Base-by-base conservation (phyloP, 2,797 vertebrate genomes). In the Spheniscus humboldti region DNA sequence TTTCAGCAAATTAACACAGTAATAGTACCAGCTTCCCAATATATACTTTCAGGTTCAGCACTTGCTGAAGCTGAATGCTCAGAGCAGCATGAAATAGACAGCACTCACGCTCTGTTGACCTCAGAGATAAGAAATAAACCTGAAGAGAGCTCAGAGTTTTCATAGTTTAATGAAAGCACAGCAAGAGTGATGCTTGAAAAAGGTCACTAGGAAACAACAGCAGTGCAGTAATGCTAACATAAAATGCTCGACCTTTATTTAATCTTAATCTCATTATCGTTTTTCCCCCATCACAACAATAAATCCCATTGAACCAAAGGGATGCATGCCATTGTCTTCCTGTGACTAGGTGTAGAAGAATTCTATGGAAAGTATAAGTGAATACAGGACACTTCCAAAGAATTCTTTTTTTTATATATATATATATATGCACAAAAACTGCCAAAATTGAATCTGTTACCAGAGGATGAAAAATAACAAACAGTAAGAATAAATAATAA, bases 121-220 rank as follows among this genome's bases (percentile, higher is more conserved):
- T 72, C 55, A 41, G 91, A 95, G 84, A 55, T 56, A 90, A 90
- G 45, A 73, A 71, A 93, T 57, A 91, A 88, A 86, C 47, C 69
- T 18, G 0, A 91, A n/a, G 78, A 92, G 71, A 75, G n/a, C 41
- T 86, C 27, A 6, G 57, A 41, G 56, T 87, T 80, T 60, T 50
- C 72, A 9, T 0, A 67, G 43, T 56, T 88, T 74, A 95, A 89
- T 82, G 77, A 95, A 95, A 93, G 80, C 86, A 75, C 48, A 89
- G 77, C 74, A 63, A 86, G 69, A 93, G 30, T 0, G 0, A 89
- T 43, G 64, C 56, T 55, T 77, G n/a, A 16, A 76, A 97, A 92
- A 95, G 88, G 77, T 96, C 86, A 96, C 28, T 5, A 48, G 66
- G 22, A 94, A 92, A 87, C 86, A 92, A 86, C 31, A 82, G 78